phyloP scores from a whole-genome alignment of 2,797 vertebrate species.

The Prionace glauca region DNA sequence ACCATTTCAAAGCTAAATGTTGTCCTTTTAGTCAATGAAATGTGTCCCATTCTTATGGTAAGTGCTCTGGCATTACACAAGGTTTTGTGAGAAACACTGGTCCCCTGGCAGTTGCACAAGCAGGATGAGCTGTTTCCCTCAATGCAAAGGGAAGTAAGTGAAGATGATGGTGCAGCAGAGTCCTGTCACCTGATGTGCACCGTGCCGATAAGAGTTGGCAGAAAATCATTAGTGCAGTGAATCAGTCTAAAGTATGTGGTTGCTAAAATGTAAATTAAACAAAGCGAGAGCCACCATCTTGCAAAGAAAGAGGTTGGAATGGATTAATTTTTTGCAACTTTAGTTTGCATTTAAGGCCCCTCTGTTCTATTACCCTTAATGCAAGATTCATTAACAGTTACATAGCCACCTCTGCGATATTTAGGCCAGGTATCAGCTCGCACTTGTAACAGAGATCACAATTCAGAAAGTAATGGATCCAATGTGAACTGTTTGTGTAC shows the following conservation, averaged over 20 bases:
- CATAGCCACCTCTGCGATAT: not conserved
- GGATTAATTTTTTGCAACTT: not conserved
- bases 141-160: not conserved
- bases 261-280: not conserved
- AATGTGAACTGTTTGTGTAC: not conserved
- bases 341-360: not conserved
- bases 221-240: not conserved
- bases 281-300: not conserved
- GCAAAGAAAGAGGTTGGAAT: not conserved
- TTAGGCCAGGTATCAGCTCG: not conserved
- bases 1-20: not conserved
- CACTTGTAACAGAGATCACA: too few species aligned
- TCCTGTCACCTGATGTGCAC: not conserved
- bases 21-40: not conserved
- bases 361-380: not conserved
- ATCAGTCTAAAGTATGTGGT: not conserved
- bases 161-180: not conserved
- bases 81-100: not conserved
- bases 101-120: not conserved
- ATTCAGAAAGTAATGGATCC: not conserved
- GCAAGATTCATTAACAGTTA: not conserved
- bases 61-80: not conserved
- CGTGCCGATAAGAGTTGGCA: not conserved
- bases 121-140: not conserved
- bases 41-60: not conserved